phyloP scores from a whole-genome alignment of 2,113 vertebrate genomes.

The Poeciliopsis retropinna region DNA sequence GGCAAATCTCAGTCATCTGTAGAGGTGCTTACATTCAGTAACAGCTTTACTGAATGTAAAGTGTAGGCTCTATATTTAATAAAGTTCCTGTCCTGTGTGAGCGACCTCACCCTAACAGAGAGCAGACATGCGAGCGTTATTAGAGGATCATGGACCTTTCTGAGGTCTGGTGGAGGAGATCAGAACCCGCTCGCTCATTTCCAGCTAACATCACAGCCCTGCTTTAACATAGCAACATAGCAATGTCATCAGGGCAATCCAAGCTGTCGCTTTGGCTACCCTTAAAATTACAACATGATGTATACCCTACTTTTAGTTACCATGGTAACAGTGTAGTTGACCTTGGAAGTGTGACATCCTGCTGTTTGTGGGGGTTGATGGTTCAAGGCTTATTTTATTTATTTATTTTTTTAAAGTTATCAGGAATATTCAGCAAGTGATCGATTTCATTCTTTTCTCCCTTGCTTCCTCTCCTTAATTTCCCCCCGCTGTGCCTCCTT shows the following conservation, averaged over 20 bases:
- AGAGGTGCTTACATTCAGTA: neutral
- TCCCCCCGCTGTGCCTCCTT: neutral
- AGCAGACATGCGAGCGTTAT: conserved; percentile 33
- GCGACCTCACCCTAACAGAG: conserved; percentile 35
- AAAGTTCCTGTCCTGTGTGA: conserved; percentile 1
- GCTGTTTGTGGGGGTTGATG: conserved; percentile 33
- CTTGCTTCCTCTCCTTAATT: conserved; percentile 3
- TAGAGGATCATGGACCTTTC: conserved; percentile 17
- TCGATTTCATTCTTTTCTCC: neutral
- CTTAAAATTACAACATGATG: conserved; percentile 37
- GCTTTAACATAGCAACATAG: conserved; percentile 15
- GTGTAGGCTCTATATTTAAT: conserved; percentile 15
- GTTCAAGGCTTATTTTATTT: neutral
- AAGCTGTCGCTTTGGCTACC: conserved; percentile 56
- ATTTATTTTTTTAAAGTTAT: conserved; percentile 13
- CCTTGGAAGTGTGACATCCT: conserved; percentile 60
- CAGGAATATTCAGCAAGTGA: conserved; percentile 8
- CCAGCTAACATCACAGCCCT: conserved; percentile 2
- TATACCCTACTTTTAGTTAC: conserved; percentile 54
- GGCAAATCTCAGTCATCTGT: no score
- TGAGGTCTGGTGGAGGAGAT: conserved; percentile 10
- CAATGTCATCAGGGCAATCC: conserved; percentile 63
- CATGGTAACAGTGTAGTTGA: conserved; percentile 62
- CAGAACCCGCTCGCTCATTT: conserved; percentile 13
- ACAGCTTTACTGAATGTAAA: no score